phyloP scores from a whole-genome alignment of 2,888 invertebrate species.

The Melanostoma scalare region DNA sequence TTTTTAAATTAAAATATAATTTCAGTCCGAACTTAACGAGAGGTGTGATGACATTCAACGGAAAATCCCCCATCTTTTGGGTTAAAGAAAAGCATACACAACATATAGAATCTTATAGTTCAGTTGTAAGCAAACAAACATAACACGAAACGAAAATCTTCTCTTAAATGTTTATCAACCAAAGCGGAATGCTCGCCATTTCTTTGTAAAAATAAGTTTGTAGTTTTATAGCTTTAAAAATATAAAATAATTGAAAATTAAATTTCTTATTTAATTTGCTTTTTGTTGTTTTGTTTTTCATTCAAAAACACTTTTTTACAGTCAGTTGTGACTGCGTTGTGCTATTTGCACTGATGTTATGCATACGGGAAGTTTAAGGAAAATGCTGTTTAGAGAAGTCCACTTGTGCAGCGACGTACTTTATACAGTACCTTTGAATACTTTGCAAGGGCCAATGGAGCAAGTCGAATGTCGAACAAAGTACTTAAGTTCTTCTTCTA shows the following conservation, averaged over 20 bases:
- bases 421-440: too few species aligned
- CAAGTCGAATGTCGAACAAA: too few species aligned
- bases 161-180: conserved; percentile 51
- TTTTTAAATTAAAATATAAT: conserved; percentile 67
- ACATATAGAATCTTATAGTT: conserved; percentile 24
- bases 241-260: conserved; percentile 33
- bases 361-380: too few species aligned
- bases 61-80: conserved; percentile 79
- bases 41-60: conserved; percentile 90
- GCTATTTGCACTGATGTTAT: too few species aligned
- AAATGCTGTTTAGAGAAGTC: too few species aligned
- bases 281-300: conserved; percentile 4
- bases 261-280: not conserved
- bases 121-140: conserved; percentile 35
- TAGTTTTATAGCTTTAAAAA: conserved; percentile 56
- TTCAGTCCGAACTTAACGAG: conserved; percentile 90
- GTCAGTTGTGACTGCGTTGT: too few species aligned
- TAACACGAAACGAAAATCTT: conserved; percentile 44
- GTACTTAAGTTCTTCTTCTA: too few species aligned
- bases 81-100: conserved; percentile 71
- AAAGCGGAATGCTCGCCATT: conserved; percentile 70
- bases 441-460: too few species aligned
- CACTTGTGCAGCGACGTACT: too few species aligned
- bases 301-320: too few species aligned
- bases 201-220: conserved; percentile 60